Percentiles rank a stretch among this genome's conserved stretches.
Conservation (phyloP, 1,140 invertebrate genomes). For the Schlechtendalia chinensis region DNA sequence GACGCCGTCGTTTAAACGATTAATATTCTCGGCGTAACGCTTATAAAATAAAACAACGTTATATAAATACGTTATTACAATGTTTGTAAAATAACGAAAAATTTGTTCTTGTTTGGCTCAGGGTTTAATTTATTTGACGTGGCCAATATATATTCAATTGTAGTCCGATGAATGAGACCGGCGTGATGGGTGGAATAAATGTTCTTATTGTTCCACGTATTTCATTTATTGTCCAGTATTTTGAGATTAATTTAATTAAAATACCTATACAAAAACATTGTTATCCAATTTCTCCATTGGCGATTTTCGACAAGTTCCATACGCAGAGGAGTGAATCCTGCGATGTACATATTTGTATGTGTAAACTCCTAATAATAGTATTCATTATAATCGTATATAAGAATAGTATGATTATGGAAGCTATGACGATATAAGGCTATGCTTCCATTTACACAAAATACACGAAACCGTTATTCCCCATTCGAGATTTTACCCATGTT, state of each 20-base stretch:
- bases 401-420: too few relatives aligned
- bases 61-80: not conserved
- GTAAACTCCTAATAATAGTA: too few relatives aligned
- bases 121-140: not conserved
- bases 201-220: slow-evolving; percentile 8
- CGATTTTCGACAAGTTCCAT: too few relatives aligned
- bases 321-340: too few relatives aligned
- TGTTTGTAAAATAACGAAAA: not conserved
- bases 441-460: too few relatives aligned
- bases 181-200: not conserved
- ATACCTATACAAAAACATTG: not conserved
- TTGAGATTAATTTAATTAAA: slow-evolving; percentile 28
- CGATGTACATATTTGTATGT: not conserved
- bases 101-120: too few relatives aligned
- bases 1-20: not conserved
- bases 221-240: not conserved
- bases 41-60: not conserved
- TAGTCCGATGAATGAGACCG: not conserved
- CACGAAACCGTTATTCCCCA: too few relatives aligned
- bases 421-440: too few relatives aligned
- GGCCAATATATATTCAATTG: slow-evolving; percentile 8
- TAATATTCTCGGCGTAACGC: not conserved
- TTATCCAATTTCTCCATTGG: not conserved
- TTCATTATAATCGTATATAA: too few relatives aligned
- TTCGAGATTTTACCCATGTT: too few relatives aligned